Conservation (phyloP, 2,113 vertebrate species). For the Philantomba maxwellii region DNA sequence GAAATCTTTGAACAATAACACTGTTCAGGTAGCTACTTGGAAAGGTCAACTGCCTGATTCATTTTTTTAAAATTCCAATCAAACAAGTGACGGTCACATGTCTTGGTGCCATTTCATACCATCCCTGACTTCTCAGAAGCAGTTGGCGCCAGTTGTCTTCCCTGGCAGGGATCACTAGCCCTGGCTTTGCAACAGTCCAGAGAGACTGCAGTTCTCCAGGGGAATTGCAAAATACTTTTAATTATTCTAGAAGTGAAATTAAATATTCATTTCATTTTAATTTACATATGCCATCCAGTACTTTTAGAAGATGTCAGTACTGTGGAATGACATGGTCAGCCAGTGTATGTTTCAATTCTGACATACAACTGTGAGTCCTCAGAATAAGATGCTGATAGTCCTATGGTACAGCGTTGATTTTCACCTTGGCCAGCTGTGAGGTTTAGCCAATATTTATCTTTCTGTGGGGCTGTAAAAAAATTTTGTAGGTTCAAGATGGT, state of each 20-base stretch:
- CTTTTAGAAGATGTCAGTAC: neutral
- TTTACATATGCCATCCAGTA: neutral
- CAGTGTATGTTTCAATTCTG: neutral
- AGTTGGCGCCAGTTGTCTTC: neutral
- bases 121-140: neutral
- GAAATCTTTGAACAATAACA: neutral
- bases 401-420: neutral
- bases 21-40: neutral
- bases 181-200: neutral
- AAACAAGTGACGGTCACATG: neutral
- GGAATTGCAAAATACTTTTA: neutral
- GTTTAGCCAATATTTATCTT: neutral
- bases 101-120: neutral
- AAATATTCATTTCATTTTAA: slow-evolving; percentile 25
- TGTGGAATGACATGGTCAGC: neutral
- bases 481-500: neutral
- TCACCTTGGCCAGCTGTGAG: neutral
- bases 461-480: neutral
- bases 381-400: neutral
- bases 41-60: neutral
- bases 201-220: neutral
- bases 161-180: neutral
- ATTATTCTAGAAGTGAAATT: slow-evolving; percentile 19
- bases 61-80: neutral
- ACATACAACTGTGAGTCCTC: neutral